Evolutionary conservation across 1,140 invertebrate genomes (phyloP).

Genomic region (Aphelinus atriplicis): DNA sequence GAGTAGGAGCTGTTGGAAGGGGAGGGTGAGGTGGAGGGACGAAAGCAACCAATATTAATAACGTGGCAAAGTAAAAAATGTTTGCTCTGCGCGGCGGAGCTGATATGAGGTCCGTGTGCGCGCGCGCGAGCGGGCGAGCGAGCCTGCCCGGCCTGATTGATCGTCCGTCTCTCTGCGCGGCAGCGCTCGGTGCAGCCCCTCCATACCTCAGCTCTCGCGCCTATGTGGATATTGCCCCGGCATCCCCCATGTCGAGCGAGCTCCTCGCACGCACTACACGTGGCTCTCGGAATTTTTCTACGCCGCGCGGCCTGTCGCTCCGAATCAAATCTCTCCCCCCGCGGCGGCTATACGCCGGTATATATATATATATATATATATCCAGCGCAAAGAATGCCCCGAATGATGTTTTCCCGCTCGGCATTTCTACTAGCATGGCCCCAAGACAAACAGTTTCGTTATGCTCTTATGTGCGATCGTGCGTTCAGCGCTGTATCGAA

Average conservation of each 20-base stretch:
- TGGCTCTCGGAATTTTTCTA: slow-evolving; percentile 27
- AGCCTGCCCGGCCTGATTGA: slow-evolving; percentile 64
- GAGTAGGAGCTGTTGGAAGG: slow-evolving; percentile 5
- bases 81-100: slow-evolving; percentile 63
- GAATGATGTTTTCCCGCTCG: slow-evolving; percentile 31
- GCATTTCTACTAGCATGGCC: slow-evolving; percentile 26
- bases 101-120: slow-evolving; percentile 64
- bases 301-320: slow-evolving; percentile 34
- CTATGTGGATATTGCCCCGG: slow-evolving; percentile 57
- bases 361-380: too few species aligned
- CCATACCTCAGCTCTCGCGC: too few species aligned
- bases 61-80: slow-evolving; percentile 64
- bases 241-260: slow-evolving; percentile 42
- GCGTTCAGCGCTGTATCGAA: too few species aligned
- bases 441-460: too few species aligned
- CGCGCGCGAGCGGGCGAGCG: slow-evolving; percentile 44
- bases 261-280: neutral
- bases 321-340: slow-evolving; percentile 50
- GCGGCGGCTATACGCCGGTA: neutral
- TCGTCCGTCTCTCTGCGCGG: slow-evolving; percentile 56
- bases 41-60: slow-evolving; percentile 61
- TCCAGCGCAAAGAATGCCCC: slow-evolving; percentile 11
- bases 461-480: too few species aligned
- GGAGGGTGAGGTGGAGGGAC: slow-evolving; percentile 11
- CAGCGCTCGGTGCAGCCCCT: slow-evolving; percentile 45